Evolutionary conservation across 2,797 vertebrate species (phyloP).

Genomic region (Liasis olivaceus): DNA sequence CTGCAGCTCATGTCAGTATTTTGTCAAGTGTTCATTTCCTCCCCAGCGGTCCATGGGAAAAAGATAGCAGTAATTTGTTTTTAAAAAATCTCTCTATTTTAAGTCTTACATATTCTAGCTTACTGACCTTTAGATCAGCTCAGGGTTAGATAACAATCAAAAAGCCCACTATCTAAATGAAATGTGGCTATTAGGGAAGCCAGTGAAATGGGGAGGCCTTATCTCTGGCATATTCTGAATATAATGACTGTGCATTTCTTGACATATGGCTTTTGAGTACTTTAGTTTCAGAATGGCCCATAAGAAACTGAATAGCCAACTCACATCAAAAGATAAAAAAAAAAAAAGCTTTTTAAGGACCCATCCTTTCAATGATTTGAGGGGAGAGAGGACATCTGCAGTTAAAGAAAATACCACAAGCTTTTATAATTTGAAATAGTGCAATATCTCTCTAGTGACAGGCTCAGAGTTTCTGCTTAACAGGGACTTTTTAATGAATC

Average conservation of each 20-base stretch:
- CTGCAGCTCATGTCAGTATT: constrained; percentile 29
- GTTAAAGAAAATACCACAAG: not conserved
- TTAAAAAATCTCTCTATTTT: constrained; percentile 57
- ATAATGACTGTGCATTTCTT: constrained; percentile 56
- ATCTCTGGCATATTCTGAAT: constrained; percentile 56
- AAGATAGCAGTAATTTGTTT: constrained; percentile 51
- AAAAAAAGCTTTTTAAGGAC: constrained; percentile 55
- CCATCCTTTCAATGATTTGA: constrained; percentile 40
- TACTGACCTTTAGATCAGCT: constrained; percentile 62
- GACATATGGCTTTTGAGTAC: constrained; percentile 50
- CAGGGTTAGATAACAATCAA: constrained; percentile 55
- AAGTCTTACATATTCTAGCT: constrained; percentile 62
- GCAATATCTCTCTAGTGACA: constrained; percentile 25
- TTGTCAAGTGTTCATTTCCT: constrained; percentile 38
- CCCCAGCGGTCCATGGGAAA: constrained; percentile 39
- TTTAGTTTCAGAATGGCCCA: constrained; percentile 55
- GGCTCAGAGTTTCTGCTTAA: constrained; percentile 13
- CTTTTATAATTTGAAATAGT: constrained; percentile 28
- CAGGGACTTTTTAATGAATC: constrained; percentile 3
- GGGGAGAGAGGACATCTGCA: not conserved
- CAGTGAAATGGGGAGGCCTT: constrained; percentile 61
- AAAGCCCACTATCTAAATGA: constrained; percentile 68
- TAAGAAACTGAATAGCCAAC: constrained; percentile 1
- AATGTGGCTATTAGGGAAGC: constrained; percentile 52
- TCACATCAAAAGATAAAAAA: constrained; percentile 48